Evolutionary conservation across 2,888 invertebrate species (phyloP), one percentile per base, ranked within the genome.

Genomic region (Tethea ocularis): DNA sequence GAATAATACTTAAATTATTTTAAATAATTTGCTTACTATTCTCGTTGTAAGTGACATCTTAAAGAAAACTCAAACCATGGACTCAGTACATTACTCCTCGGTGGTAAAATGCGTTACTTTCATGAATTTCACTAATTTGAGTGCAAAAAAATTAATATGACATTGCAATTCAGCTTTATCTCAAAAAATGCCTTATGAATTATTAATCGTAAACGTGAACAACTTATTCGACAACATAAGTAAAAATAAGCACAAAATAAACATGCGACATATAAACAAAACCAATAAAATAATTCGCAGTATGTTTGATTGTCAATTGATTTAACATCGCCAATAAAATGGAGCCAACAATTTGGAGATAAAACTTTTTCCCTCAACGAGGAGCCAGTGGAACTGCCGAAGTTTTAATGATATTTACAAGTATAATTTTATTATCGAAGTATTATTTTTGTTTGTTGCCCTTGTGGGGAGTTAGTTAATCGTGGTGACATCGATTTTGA

Each of bases 391-490:
- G 54, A 71, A 72, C 67, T 64, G 68, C 62, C 65, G 52, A 75
- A 75, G 67, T 75, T 75, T 75, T 75, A 76, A 75, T 67, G 74
- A 74, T 67, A 67, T 63, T 46, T 46, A 46, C 46, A 65, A 74
- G 69, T 75, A 69, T 75, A 71, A 75, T 75, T 75, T 75, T 74
- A 75, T 74, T 67, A 63, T 60, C 59, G 58, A 62, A 63, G 61
- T 52, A 55, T 66, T 65, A 59, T 58, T 57, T 71, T 68, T 75
- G 74, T 75, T 75, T 75, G 75, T 75, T 68, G 70, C 56, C 74
- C 74, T 75, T 69, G 70, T 46, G 56, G 33, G 57, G 57, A 60
- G 55, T 57, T 57, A 29, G 52, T 51, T 60, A 56, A 33, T 60
- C 58, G 59, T 62, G 60, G 57, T 17, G 20, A 20, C 46, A 46